Base-by-base conservation (phyloP, 1,140 invertebrate genomes). In the Heliconius hewitsoni region DNA sequence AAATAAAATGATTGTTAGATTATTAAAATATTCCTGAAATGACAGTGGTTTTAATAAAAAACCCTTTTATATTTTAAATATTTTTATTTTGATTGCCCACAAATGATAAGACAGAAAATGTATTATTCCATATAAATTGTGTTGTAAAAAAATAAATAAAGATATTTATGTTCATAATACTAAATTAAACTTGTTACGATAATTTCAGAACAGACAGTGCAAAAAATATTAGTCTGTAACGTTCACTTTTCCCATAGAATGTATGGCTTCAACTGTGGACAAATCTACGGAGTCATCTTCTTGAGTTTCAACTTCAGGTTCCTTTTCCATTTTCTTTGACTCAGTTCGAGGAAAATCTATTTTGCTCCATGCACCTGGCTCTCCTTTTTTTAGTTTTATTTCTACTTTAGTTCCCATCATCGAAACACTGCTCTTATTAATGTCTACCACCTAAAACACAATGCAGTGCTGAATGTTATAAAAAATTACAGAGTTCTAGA, bases 331-430 rank as follows among this genome's bases (percentile, higher is more conserved):
- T 74, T 88, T 88, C 72, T 94, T 92, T 18, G 88, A 84, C 78
- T 90, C 86, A 34, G 87, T 78, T 81, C 95, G 93, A 4, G 96
- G 96, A 84, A 97, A 96, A 86, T 97, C 96, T 13, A 98, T 89
- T 83, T 96, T 96, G 3, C 95, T 86, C 99, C 99, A 99, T 72
- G 96, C 96, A 27, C 97, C 96, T 3, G 97, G 95, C 86, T 98
- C 97, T 1, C 96, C 96, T 95, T 99, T 99, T 81, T 96, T 97
- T 86, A 99, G 89, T 86, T 97, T 98, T 16, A 99, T 97, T 95
- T 99, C 99, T 27, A 99, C 96, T 96, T 99, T 99, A n/a, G 98
- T 97, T 73, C 97, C 97, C 82, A 97, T 95, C 96, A 99, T 98
- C 19, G 96, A 96, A 1, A 97, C 97, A 82, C 93, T 95, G 87